These are phyloP conservation scores for Brachionus angularis DNA, from an alignment of 1,140 invertebrate genomes.

Conservation along the genomic window DNA sequence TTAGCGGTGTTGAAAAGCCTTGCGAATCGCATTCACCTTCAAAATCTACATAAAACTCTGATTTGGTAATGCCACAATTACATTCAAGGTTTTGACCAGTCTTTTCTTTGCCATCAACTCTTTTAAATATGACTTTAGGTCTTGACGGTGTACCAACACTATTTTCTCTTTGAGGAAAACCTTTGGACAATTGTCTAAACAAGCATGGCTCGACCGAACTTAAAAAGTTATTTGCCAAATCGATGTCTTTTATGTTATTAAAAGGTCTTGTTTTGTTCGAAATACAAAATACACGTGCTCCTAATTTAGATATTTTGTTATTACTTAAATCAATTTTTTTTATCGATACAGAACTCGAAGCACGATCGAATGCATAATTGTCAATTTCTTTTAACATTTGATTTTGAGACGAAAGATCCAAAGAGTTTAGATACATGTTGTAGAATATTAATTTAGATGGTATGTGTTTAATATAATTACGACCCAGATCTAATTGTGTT, in stretches of 20 bases:
- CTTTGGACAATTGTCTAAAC: slow-evolving; percentile 13
- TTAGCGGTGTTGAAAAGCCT: neutral
- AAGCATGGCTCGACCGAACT: neutral
- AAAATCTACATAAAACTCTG: neutral
- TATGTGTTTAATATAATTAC: slow-evolving; percentile 26
- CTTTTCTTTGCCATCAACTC: neutral
- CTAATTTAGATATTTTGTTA: neutral
- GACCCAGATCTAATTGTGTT: neutral
- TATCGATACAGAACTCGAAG: slow-evolving; percentile 11
- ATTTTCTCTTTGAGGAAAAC: neutral
- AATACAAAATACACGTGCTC: neutral
- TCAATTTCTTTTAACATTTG: slow-evolving; percentile 14
- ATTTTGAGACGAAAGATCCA: slow-evolving; percentile 8
- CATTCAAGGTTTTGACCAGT: neutral
- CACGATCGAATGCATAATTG: slow-evolving; percentile 15
- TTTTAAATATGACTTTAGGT: neutral
- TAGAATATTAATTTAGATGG: neutral
- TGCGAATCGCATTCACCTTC: slow-evolving; percentile 5
- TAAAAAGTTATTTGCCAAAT: neutral
- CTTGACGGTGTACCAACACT: neutral
- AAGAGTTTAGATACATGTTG: neutral
- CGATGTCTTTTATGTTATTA: neutral
- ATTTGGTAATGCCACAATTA: neutral
- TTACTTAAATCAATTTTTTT: slow-evolving; percentile 23
- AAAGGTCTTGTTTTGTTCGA: neutral